Percentiles rank a stretch among this genome's conserved stretches.
These are phyloP conservation scores for Cervus canadensis DNA, from an alignment of 2,113 vertebrate genomes.

Conservation along the genomic window DNA sequence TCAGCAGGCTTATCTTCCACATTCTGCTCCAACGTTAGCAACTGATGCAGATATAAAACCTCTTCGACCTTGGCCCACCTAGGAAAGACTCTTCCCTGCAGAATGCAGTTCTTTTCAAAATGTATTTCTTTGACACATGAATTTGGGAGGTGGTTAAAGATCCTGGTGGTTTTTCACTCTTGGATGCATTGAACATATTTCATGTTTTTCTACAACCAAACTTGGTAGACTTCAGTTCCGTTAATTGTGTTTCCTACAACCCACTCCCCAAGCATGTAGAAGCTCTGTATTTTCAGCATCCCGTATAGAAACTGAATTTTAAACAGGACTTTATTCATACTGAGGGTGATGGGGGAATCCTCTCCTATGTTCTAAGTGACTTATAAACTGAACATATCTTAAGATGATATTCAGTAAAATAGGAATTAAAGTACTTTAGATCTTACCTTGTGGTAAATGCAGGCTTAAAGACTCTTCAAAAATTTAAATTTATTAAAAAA, in stretches of 20 bases:
- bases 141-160: neutral
- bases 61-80: neutral
- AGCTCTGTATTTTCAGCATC: neutral
- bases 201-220: neutral
- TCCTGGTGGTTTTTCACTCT: neutral
- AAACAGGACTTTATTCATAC: neutral
- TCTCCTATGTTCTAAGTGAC: neutral
- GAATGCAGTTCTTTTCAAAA: neutral
- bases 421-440: neutral
- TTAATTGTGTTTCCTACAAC: neutral
- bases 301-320: neutral
- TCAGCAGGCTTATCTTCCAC: neutral
- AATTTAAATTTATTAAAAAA: neutral
- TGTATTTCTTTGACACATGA: neutral
- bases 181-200: neutral
- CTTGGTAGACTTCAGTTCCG: neutral
- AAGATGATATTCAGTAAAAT: neutral
- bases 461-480: neutral
- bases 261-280: neutral
- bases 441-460: neutral
- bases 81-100: neutral
- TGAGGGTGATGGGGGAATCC: neutral
- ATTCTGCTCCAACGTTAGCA: neutral
- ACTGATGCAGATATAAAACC: neutral
- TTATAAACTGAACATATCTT: neutral